phyloP scores from a whole-genome alignment of 1,140 invertebrate genomes.

The Calosoma granatense region DNA sequence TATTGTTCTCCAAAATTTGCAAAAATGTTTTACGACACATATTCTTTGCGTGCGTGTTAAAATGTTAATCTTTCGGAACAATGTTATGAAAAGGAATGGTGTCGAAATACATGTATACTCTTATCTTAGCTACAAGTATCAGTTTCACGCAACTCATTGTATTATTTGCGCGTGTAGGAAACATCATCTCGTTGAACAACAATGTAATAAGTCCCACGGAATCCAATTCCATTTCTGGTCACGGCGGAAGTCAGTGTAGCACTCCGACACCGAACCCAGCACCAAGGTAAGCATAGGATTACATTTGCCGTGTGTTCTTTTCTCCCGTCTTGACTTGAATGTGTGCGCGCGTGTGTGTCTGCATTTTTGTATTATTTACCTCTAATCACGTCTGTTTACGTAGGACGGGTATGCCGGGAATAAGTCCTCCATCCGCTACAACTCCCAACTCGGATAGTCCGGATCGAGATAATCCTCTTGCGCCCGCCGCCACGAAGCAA shows the following conservation, averaged over 20 bases:
- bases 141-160: not conserved
- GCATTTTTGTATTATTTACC: not conserved
- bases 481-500: conserved; percentile 39
- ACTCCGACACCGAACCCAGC: conserved; percentile 22
- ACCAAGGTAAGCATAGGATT: not conserved
- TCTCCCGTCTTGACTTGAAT: too few species aligned
- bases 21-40: too few species aligned
- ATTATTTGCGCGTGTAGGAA: conserved; percentile 23
- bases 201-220: conserved; percentile 43
- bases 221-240: conserved; percentile 14
- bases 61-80: too few species aligned
- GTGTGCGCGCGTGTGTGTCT: too few species aligned
- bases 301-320: not conserved
- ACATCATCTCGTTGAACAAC: conserved; percentile 39
- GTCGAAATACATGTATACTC: not conserved
- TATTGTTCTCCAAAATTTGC: too few species aligned
- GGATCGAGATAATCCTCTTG: conserved; percentile 2
- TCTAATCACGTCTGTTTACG: not conserved
- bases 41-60: too few species aligned
- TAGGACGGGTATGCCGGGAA: not conserved
- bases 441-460: not conserved
- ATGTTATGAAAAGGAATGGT: too few species aligned
- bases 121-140: not conserved
- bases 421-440: not conserved
- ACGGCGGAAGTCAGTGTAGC: conserved; percentile 21